Conservation (phyloP, 2,888 invertebrate species). For the Cheilosia grossa region DNA sequence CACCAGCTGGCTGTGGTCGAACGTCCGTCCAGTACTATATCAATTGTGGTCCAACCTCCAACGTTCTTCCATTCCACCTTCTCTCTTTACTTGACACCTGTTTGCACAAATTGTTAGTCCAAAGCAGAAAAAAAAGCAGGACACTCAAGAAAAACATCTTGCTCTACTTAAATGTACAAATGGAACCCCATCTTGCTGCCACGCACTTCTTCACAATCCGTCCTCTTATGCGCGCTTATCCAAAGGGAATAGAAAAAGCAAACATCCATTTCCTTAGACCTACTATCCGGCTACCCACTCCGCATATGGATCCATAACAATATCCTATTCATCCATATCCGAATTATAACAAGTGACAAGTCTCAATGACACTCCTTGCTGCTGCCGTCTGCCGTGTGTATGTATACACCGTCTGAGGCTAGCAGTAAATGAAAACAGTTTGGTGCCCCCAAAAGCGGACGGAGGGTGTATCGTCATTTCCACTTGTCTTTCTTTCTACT, state of each 20-base stretch:
- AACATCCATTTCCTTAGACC: constrained; percentile 5
- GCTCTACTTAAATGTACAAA: background rate
- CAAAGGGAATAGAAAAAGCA: constrained; percentile 1
- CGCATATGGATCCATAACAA: background rate
- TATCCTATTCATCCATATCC: background rate
- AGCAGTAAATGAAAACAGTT: constrained; percentile 53
- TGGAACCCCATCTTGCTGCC: background rate
- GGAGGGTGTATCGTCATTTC: constrained; percentile 10
- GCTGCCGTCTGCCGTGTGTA: background rate
- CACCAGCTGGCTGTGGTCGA: no score
- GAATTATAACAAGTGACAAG: background rate
- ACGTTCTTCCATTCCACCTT: no score
- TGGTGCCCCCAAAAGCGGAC: background rate
- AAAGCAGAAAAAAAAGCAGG: background rate
- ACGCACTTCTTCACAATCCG: background rate
- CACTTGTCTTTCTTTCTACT: constrained; percentile 30
- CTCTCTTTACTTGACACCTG: background rate
- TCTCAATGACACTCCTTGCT: constrained; percentile 26
- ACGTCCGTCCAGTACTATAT: no score
- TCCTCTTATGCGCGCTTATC: background rate
- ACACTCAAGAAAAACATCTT: background rate
- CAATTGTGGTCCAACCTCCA: no score
- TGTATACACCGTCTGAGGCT: background rate
- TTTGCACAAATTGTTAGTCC: no score
- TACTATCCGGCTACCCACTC: background rate